A percentile compares a stretch with the other conserved stretches of the same genome.
Conservation (phyloP, 2,797 vertebrate genomes). For the Anabacerthia variegaticeps region DNA sequence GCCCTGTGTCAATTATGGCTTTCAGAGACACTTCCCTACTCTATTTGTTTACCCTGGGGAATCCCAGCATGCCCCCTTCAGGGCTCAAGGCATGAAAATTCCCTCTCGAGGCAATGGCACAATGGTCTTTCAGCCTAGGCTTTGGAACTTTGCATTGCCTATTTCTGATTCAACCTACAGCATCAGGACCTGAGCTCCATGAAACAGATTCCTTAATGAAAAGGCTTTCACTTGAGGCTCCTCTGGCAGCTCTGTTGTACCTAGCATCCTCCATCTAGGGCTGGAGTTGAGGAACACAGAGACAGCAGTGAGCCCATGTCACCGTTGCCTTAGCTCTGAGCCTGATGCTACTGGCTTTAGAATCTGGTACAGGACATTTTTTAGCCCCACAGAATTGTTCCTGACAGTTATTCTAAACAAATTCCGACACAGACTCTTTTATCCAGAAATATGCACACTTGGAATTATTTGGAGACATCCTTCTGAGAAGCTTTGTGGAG, state of each 20-base stretch:
- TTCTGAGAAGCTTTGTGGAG: neutral
- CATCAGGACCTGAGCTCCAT: neutral
- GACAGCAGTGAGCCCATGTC: neutral
- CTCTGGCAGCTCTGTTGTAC: neutral
- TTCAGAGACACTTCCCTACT: constrained; percentile 14
- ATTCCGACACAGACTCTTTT: neutral
- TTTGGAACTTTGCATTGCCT: neutral
- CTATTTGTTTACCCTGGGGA: constrained; percentile 57
- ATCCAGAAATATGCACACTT: neutral
- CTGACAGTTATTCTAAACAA: neutral
- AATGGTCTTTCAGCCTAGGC: neutral
- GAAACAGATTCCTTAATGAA: neutral
- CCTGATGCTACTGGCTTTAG: neutral
- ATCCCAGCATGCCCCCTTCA: neutral
- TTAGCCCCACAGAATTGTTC: neutral
- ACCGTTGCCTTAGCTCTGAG: neutral
- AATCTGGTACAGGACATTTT: neutral
- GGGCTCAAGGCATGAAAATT: neutral
- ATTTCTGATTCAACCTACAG: neutral
- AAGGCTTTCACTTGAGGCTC: neutral
- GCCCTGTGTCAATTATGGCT: constrained; percentile 83
- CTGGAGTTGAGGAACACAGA: neutral
- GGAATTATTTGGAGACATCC: neutral
- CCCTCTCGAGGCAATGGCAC: neutral
- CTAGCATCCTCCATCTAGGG: neutral